These are phyloP conservation scores for Anodontia alba DNA, from an alignment of 2,888 invertebrate species.

Conservation along the genomic window DNA sequence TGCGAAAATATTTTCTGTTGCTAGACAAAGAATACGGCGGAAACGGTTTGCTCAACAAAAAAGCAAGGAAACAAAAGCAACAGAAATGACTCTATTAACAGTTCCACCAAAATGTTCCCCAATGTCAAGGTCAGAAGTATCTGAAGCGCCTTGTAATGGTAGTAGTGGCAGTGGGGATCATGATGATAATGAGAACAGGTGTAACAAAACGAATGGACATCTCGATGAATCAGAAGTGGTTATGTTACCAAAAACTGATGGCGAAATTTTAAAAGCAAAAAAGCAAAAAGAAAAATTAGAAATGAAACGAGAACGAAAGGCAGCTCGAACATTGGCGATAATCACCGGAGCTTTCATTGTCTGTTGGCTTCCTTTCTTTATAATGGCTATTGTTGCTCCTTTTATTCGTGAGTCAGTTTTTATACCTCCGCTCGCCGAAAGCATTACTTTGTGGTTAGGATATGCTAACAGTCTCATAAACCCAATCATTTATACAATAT, in stretches of 20 bases:
- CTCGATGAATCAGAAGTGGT: slow-evolving; percentile 47
- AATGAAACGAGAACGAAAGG: slow-evolving; percentile 84
- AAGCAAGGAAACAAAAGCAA: slow-evolving; percentile 39
- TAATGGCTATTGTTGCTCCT: slow-evolving; percentile 93
- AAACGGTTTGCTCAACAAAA: slow-evolving; percentile 76
- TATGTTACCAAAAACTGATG: slow-evolving; percentile 59
- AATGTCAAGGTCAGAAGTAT: slow-evolving; percentile 37
- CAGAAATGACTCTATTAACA: slow-evolving; percentile 60
- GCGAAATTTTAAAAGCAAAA: slow-evolving; percentile 61
- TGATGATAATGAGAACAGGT: slow-evolving; percentile 67
- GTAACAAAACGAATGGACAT: slow-evolving; percentile 51
- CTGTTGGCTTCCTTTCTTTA: slow-evolving; percentile 98
- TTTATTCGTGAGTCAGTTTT: slow-evolving; percentile 87
- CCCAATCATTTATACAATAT: slow-evolving; percentile 97
- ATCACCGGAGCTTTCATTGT: slow-evolving; percentile 97
- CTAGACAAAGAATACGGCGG: slow-evolving; percentile 92
- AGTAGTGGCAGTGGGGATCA: slow-evolving; percentile 56
- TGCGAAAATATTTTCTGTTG: slow-evolving; percentile 98
- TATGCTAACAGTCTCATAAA: slow-evolving; percentile 96
- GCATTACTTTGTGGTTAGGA: slow-evolving; percentile 91
- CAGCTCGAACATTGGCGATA: slow-evolving; percentile 84
- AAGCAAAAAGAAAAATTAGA: slow-evolving; percentile 82
- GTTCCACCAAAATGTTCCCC: slow-evolving; percentile 47
- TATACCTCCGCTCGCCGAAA: slow-evolving; percentile 78
- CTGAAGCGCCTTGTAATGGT: slow-evolving; percentile 50